phyloP scores from a whole-genome alignment of 1,140 invertebrate genomes.

The Rhopalosiphum padi region DNA sequence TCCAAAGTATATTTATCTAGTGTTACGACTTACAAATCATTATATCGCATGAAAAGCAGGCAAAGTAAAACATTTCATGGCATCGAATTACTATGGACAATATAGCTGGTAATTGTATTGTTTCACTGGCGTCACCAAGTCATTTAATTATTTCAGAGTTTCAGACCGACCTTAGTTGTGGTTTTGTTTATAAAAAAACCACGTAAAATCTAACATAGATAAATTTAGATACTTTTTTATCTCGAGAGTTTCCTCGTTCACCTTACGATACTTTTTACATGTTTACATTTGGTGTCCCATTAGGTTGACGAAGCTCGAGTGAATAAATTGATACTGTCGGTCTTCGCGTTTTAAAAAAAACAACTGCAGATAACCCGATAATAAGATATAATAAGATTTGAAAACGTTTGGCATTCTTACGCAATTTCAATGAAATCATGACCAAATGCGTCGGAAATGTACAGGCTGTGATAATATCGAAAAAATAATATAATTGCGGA shows the following conservation, averaged over 20 bases:
- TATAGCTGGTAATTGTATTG: neutral
- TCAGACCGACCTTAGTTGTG: neutral
- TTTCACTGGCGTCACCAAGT: neutral
- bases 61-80: neutral
- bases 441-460: too few relatives aligned
- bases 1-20: neutral
- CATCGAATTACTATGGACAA: neutral
- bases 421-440: neutral
- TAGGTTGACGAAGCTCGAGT: neutral
- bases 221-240: neutral
- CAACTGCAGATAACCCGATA: neutral
- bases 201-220: neutral
- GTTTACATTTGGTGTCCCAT: neutral
- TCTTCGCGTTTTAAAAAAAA: neutral
- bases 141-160: neutral
- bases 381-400: neutral
- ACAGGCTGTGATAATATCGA: too few relatives aligned
- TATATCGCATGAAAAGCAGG: neutral
- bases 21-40: neutral
- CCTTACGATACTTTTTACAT: neutral
- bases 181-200: neutral
- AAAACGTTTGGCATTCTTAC: neutral
- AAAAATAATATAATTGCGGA: neutral
- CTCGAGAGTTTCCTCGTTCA: neutral
- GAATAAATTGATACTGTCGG: neutral